These are phyloP conservation scores for Lucinisca nassula DNA, from an alignment of 2,888 invertebrate genomes.

Conservation along the genomic window DNA sequence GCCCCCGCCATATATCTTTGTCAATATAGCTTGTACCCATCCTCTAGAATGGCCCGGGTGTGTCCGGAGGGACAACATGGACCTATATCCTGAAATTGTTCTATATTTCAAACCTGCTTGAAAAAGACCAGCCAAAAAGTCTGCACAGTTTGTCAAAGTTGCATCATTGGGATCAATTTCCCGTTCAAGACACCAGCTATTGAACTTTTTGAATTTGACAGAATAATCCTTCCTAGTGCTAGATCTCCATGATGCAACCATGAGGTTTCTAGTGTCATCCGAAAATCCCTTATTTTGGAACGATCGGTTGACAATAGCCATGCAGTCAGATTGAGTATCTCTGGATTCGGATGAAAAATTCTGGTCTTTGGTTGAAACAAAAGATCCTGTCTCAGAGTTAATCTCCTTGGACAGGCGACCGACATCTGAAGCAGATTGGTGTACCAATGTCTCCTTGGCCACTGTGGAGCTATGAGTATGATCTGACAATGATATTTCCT, in stretches of 20 bases:
- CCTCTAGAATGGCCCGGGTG: no score
- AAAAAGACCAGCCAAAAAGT: no score
- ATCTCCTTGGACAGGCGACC: not conserved
- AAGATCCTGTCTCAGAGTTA: not conserved
- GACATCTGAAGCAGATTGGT: not conserved
- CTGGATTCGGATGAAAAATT: not conserved
- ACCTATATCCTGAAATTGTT: no score
- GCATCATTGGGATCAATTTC: slow-evolving; percentile 34
- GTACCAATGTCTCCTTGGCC: slow-evolving; percentile 10
- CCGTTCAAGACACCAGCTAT: slow-evolving; percentile 35
- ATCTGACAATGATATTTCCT: not conserved
- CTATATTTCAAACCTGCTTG: no score
- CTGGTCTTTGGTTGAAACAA: not conserved
- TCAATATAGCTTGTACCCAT: no score
- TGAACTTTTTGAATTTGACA: slow-evolving; percentile 27
- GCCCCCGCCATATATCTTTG: no score
- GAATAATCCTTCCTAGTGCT: slow-evolving; percentile 29
- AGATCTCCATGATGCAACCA: slow-evolving; percentile 28
- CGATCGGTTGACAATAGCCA: slow-evolving; percentile 3
- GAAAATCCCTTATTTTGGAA: slow-evolving; percentile 22
- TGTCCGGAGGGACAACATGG: no score
- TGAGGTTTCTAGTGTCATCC: slow-evolving; percentile 11
- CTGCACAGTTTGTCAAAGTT: slow-evolving; percentile 32
- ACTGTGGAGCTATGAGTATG: no score
- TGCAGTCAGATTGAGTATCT: slow-evolving; percentile 1